Percentiles rank a stretch among this genome's conserved stretches.
Conservation (phyloP, 2,113 vertebrate species). For the Vanacampus margaritifer region DNA sequence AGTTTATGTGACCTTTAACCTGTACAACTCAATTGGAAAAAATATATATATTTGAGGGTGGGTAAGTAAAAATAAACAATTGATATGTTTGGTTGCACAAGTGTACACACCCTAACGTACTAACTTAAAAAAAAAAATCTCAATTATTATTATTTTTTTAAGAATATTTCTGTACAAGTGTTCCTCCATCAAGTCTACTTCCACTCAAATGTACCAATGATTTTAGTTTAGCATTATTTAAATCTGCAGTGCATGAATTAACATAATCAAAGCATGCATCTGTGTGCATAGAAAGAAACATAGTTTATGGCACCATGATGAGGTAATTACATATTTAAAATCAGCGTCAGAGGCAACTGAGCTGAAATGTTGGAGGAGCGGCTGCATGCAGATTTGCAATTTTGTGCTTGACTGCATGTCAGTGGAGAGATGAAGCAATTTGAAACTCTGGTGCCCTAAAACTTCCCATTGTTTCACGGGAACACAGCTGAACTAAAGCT, state of each 20-base stretch:
- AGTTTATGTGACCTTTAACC: too few relatives aligned
- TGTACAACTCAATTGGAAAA: too few relatives aligned
- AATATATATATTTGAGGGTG: too few relatives aligned
- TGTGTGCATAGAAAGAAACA: not conserved
- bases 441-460: constrained; percentile 31
- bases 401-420: constrained; percentile 41
- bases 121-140: too few relatives aligned
- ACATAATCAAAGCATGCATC: constrained; percentile 28
- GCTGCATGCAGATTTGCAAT: constrained; percentile 24
- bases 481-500: not conserved
- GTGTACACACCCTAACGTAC: too few relatives aligned
- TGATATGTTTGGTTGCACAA: not conserved
- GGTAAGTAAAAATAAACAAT: not conserved
- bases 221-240: constrained; percentile 26
- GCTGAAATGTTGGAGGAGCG: constrained; percentile 12
- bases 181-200: too few relatives aligned
- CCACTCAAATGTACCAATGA: not conserved
- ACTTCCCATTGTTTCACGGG: constrained; percentile 6
- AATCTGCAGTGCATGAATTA: constrained; percentile 13
- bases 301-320: constrained; percentile 14
- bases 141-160: too few relatives aligned
- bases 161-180: too few relatives aligned
- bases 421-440: constrained; percentile 33
- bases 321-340: constrained; percentile 25
- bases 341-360: constrained; percentile 22